Percentiles rank a stretch among this genome's conserved stretches.
Conservation (phyloP, 2,888 invertebrate species). For the Drosophila merina region DNA sequence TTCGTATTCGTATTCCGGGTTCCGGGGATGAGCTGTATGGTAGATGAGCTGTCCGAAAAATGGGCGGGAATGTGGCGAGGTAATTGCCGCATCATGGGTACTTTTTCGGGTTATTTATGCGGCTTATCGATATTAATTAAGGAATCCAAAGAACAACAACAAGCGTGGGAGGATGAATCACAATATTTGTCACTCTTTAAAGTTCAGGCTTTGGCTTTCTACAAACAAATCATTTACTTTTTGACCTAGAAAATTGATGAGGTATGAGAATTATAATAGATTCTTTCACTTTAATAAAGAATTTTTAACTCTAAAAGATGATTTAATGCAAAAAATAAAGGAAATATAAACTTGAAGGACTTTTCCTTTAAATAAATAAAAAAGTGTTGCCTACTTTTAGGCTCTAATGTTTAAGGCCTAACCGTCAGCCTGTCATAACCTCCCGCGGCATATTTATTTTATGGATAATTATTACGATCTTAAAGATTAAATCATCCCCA, state of each 20-base stretch:
- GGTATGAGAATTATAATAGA: too few species aligned
- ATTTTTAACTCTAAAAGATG: background rate
- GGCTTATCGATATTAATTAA: conserved; percentile 48
- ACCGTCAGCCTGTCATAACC: background rate
- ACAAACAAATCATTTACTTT: background rate
- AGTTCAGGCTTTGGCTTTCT: conserved; percentile 8
- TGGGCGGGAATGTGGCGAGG: conserved; percentile 31
- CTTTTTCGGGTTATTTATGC: conserved; percentile 24
- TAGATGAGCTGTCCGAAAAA: conserved; percentile 21
- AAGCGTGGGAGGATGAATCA: conserved; percentile 29
- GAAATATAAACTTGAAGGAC: background rate
- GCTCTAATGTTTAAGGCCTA: background rate
- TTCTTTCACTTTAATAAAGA: background rate
- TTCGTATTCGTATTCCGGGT: background rate
- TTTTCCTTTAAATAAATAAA: background rate
- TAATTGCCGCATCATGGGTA: conserved; percentile 46
- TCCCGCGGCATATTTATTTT: conserved; percentile 5
- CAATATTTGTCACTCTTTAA: conserved; percentile 8
- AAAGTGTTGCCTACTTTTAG: background rate
- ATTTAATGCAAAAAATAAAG: background rate
- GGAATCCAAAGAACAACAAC: conserved; percentile 12
- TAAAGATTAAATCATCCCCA: conserved; percentile 21
- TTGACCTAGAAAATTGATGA: conserved; percentile 1
- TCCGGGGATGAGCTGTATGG: conserved; percentile 19
- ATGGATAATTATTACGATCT: conserved; percentile 13